Percentiles rank a stretch among this genome's conserved stretches.
These are phyloP conservation scores for Gopherus flavomarginatus DNA, from an alignment of 2,113 vertebrate species.

Conservation along the genomic window DNA sequence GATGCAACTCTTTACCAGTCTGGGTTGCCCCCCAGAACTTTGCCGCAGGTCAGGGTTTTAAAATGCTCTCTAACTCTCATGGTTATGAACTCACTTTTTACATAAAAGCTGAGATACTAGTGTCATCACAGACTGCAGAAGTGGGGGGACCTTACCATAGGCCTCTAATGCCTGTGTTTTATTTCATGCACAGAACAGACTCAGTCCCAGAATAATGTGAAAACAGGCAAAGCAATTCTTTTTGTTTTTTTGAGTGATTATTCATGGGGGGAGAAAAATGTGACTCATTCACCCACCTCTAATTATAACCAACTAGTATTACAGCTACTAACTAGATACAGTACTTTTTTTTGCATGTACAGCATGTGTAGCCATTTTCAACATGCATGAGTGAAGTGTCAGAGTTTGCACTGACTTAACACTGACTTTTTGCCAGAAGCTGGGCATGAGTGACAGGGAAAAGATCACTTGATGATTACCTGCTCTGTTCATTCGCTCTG, in stretches of 20 bases:
- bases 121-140: background rate
- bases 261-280: background rate
- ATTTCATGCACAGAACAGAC: fast-evolving
- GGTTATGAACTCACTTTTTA: background rate
- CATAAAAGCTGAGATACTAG: background rate
- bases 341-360: background rate
- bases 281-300: background rate
- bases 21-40: no score
- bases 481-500: no score
- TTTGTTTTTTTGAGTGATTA: background rate
- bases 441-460: no score
- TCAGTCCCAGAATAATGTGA: background rate
- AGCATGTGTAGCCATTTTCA: background rate
- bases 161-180: background rate
- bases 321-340: background rate
- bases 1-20: no score
- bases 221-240: background rate
- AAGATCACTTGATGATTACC: no score
- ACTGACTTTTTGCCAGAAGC: no score
- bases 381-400: fast-evolving
- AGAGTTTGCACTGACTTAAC: background rate
- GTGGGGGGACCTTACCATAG: background rate
- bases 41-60: no score
- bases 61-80: no score
- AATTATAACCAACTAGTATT: background rate